Percentiles rank a stretch among this genome's conserved stretches.
These are phyloP conservation scores for Syngnathus floridae DNA, from an alignment of 2,113 vertebrate genomes.

Conservation along the genomic window DNA sequence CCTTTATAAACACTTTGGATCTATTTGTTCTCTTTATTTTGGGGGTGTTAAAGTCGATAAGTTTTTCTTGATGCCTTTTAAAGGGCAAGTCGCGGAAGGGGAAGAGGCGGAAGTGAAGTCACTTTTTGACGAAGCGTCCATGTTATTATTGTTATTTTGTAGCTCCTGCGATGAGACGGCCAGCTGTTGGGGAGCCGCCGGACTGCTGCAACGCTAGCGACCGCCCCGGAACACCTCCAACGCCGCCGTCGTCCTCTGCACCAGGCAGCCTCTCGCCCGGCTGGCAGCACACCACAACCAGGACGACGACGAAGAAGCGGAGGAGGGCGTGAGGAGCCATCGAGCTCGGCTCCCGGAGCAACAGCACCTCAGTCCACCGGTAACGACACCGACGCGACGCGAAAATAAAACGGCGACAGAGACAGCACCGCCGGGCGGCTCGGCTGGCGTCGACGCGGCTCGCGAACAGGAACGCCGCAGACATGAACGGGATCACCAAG, in stretches of 20 bases:
- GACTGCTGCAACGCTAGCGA: conserved; percentile 27
- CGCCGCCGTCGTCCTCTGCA: conserved; percentile 40
- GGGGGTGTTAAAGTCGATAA: not conserved
- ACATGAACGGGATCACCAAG: conserved; percentile 80
- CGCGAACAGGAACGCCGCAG: conserved; percentile 62
- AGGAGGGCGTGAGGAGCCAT: conserved; percentile 50
- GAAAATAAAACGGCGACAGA: conserved; percentile 56
- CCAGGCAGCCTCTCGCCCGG: conserved; percentile 58
- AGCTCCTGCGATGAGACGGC: conserved; percentile 72
- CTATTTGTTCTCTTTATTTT: not conserved
- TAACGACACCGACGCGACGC: not conserved
- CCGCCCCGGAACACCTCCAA: conserved; percentile 43
- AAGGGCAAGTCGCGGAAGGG: conserved; percentile 53
- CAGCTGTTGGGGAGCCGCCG: conserved; percentile 56
- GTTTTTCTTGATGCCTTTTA: not conserved
- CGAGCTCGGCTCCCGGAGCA: conserved; percentile 30
- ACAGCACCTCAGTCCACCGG: not conserved
- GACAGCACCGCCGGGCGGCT: conserved; percentile 49
- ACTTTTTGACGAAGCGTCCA: conserved; percentile 73
- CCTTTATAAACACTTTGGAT: not conserved
- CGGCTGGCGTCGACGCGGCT: conserved; percentile 41
- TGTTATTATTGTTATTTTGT: conserved; percentile 82
- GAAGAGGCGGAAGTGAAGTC: conserved; percentile 78
- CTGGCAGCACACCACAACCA: conserved; percentile 20
- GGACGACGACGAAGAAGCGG: conserved; percentile 7